These are phyloP conservation scores for Palaemon carinicauda DNA, from an alignment of 1,140 invertebrate genomes.

Conservation along the genomic window DNA sequence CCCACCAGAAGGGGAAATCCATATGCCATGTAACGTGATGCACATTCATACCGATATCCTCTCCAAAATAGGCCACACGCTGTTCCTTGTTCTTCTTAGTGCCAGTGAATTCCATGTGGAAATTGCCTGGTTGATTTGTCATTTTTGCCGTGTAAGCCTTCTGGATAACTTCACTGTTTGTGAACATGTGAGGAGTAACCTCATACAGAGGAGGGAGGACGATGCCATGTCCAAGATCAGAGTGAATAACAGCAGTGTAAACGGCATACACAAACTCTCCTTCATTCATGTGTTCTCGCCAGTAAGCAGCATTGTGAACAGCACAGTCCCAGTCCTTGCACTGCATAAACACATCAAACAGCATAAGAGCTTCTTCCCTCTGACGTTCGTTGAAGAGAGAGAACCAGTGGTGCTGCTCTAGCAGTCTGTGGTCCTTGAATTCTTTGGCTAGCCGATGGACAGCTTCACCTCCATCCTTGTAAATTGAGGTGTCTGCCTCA, in stretches of 20 bases:
- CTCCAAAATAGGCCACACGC: constrained; percentile 43
- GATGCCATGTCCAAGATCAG: not conserved
- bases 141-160: constrained; percentile 28
- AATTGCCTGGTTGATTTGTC: not conserved
- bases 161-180: constrained; percentile 44
- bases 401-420: constrained; percentile 40
- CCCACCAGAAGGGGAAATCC: constrained; percentile 50
- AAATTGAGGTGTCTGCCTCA: not conserved
- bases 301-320: constrained; percentile 33
- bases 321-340: constrained; percentile 7
- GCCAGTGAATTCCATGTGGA: constrained; percentile 11
- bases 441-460: not conserved
- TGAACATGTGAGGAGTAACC: constrained; percentile 47
- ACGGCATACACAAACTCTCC: constrained; percentile 39
- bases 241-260: constrained; percentile 18
- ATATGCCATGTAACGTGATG: constrained; percentile 44
- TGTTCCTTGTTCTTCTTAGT: constrained; percentile 38
- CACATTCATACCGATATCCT: constrained; percentile 42
- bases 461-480: not conserved
- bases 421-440: constrained; percentile 4
- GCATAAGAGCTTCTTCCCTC: constrained; percentile 29
- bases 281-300: constrained; percentile 25
- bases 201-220: constrained; percentile 44
- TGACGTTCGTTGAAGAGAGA: constrained; percentile 39
- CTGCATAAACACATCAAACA: constrained; percentile 10